Evolutionary conservation across 2,797 vertebrate genomes (phyloP).

Genomic region (Heteromormyrus szaboi): DNA sequence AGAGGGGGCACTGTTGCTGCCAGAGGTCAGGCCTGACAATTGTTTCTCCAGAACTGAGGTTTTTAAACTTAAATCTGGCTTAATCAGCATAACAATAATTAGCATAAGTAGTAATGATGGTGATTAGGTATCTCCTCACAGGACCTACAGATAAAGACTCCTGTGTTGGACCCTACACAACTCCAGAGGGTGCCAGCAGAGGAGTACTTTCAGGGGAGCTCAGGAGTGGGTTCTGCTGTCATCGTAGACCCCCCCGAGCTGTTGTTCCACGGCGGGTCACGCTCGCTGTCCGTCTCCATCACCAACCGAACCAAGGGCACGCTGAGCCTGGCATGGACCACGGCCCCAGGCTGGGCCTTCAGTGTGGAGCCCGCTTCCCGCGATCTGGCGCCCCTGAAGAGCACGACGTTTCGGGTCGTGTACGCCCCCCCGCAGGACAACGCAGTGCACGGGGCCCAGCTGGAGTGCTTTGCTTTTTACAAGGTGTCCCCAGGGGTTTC

Average conservation of each 20-base stretch:
- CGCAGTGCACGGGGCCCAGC: conserved; percentile 66
- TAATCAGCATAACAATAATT: neutral
- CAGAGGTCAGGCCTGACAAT: conserved; percentile 38
- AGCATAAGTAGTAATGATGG: neutral
- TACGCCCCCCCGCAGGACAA: conserved; percentile 70
- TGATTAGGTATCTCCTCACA: conserved; percentile 29
- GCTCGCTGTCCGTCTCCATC: conserved; percentile 59
- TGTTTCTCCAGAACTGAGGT: neutral
- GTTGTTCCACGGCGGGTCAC: conserved; percentile 65
- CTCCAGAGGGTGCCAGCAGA: conserved; percentile 46
- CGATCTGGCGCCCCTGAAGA: conserved; percentile 76
- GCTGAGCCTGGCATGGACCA: conserved; percentile 76
- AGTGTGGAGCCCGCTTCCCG: conserved; percentile 62
- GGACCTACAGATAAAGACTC: conserved; percentile 35
- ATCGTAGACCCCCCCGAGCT: conserved; percentile 66
- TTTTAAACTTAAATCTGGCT: neutral
- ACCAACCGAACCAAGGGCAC: conserved; percentile 77
- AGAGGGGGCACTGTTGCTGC: conserved; percentile 50
- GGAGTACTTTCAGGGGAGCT: conserved; percentile 60
- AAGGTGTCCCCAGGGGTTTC: conserved; percentile 57
- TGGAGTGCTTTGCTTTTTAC: conserved; percentile 80
- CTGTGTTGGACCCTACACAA: conserved; percentile 23
- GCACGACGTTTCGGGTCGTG: conserved; percentile 67
- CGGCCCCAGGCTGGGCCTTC: conserved; percentile 60
- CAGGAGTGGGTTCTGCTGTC: conserved; percentile 50